Conservation (phyloP, 2,888 invertebrate species). For the Microdon myrmicae region DNA sequence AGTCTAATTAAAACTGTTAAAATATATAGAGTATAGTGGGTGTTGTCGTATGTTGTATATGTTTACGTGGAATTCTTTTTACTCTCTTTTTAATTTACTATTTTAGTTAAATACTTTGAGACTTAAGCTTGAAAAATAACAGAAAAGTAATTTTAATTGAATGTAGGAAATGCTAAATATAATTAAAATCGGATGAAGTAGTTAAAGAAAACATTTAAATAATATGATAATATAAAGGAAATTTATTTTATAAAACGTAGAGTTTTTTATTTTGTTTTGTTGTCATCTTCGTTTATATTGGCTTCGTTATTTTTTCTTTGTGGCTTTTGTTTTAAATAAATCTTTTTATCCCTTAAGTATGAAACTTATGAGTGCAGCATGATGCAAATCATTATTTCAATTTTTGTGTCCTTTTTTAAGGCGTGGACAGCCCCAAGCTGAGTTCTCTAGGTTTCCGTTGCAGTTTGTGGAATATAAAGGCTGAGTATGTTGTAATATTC, state of each 20-base stretch:
- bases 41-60: slow-evolving; percentile 32
- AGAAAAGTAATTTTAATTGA: slow-evolving; percentile 22
- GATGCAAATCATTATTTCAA: no score
- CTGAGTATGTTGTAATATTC: no score
- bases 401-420: no score
- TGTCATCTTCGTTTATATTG: not conserved
- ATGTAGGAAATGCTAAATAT: slow-evolving; percentile 36
- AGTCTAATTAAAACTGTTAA: slow-evolving; percentile 45
- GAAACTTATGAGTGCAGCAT: no score
- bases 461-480: no score
- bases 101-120: slow-evolving; percentile 40
- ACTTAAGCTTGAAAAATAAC: slow-evolving; percentile 39
- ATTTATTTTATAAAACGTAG: slow-evolving; percentile 46
- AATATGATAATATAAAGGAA: slow-evolving; percentile 45
- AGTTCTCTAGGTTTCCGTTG: no score
- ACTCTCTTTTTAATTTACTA: slow-evolving; percentile 28
- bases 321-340: not conserved
- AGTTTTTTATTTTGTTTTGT: slow-evolving; percentile 39
- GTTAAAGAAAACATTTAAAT: slow-evolving; percentile 15
- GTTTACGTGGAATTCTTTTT: slow-evolving; percentile 34
- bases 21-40: slow-evolving; percentile 40
- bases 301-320: not conserved
- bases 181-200: slow-evolving; percentile 22
- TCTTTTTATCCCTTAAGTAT: no score
- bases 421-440: no score